Percentiles rank a stretch among this genome's conserved stretches.
phyloP scores from a whole-genome alignment of 1,140 invertebrate genomes.

The Drosophila ambigua region DNA sequence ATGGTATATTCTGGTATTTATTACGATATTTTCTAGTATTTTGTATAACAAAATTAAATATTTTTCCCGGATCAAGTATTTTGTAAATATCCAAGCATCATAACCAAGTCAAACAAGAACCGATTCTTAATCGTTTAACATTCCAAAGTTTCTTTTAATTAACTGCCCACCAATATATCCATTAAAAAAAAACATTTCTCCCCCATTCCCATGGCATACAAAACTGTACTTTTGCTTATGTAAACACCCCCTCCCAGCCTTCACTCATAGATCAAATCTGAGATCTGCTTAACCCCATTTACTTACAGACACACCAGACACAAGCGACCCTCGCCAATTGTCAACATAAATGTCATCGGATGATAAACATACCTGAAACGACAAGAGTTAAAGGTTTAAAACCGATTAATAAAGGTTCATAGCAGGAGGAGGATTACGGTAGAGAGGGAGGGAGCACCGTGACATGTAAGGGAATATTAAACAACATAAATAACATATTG shows the following conservation, averaged over 20 bases:
- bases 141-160: no score
- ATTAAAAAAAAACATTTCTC: background rate
- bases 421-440: background rate
- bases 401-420: conserved; percentile 54
- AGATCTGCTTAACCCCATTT: conserved; percentile 42
- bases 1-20: no score
- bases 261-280: conserved; percentile 32
- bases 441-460: conserved; percentile 6
- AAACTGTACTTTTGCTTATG: conserved; percentile 3
- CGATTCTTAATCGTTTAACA: no score
- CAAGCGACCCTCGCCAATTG: conserved; percentile 20
- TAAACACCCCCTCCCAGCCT: background rate
- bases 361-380: conserved; percentile 62
- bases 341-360: conserved; percentile 52
- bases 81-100: no score
- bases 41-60: no score
- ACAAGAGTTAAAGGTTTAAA: conserved; percentile 58
- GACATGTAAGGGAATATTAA: conserved; percentile 67
- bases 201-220: background rate
- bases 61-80: no score
- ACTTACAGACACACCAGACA: conserved; percentile 25
- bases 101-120: no score
- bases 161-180: background rate
- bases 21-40: no score
- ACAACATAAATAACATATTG: conserved; percentile 75